Base-by-base conservation (phyloP, 2,888 invertebrate species). In the Thereva nobilitata region DNA sequence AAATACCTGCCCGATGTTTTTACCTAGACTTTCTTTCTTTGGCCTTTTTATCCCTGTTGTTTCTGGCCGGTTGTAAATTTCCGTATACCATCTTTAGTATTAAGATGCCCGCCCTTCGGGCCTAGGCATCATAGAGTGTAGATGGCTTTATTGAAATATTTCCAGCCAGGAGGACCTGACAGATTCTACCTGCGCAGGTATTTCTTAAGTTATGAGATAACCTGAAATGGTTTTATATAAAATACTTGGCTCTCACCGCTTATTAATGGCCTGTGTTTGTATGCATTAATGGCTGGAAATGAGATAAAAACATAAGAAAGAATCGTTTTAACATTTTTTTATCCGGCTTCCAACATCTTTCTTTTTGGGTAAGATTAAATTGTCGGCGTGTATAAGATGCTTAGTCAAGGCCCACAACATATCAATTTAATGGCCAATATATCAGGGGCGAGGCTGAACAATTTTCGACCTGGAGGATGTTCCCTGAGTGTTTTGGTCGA, bases 341-440 rank as follows among this genome's bases (percentile, higher is more conserved):
- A 34, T 52, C 23, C 23, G 23, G 23, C 47, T 59, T 59, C 47
- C 38, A 12, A 38, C 37, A 49, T 59, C 42, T n/a, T 49, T 6
- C 23, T 23, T 23, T 23, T 23, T 23, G 23, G 23, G 23, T 23
- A 9, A 64, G 64, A 64, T 64, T 64, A 64, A 65, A 50, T 50
- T 50, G 65, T 65, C 65, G 41, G 56, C 50, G 34, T 65, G 50
- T 56, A 65, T 42, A 50, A 55, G 35, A 50, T 66, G 41, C 52
- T 66, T 52, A 12, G 40, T 37, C 52, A 34, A 42, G 44, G 53
- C 10, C 10, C 10, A 40, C 41, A 66, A 66, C 59, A 59, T 59
- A 52, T 66, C 66, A 66, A 66, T 59, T 66, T 66, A 50, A 59
- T 66, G 66, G 35, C 10, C 45, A 59, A 59, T 66, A 59, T 59